Evolutionary conservation across 2,113 vertebrate genomes (phyloP).

Genomic region (Baryphthengus martii): DNA sequence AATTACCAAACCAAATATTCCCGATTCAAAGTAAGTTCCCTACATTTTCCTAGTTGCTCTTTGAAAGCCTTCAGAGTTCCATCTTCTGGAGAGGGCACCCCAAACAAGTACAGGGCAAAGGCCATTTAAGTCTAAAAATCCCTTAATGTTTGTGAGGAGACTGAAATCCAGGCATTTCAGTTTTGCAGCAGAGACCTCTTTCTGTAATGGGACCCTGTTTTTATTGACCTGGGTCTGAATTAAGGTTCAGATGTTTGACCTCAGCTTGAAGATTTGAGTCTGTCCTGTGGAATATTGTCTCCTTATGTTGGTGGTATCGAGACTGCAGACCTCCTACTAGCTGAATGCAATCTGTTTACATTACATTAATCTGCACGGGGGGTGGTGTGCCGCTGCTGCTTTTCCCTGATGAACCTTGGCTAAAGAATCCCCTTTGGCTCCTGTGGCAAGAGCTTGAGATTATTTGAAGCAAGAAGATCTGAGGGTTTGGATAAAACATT

Average conservation of each 20-base stretch:
- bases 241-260: neutral
- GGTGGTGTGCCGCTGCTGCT: neutral
- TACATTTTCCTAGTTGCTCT: neutral
- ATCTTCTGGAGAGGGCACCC: neutral
- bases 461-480: neutral
- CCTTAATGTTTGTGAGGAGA: neutral
- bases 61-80: neutral
- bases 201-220: neutral
- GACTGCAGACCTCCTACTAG: neutral
- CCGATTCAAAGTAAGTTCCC: neutral
- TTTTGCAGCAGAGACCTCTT: neutral
- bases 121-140: neutral
- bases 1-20: neutral
- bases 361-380: neutral
- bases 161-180: neutral
- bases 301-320: neutral
- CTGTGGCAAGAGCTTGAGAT: neutral
- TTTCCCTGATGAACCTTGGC: neutral
- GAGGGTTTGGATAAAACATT: neutral
- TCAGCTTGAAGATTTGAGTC: neutral
- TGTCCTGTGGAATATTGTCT: neutral
- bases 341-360: neutral
- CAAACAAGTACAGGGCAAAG: neutral
- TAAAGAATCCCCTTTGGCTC: neutral
- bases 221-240: neutral